A percentile compares a stretch with the other conserved stretches of the same genome.
phyloP scores from a whole-genome alignment of 2,797 vertebrate genomes.

The Caiman crocodilus region DNA sequence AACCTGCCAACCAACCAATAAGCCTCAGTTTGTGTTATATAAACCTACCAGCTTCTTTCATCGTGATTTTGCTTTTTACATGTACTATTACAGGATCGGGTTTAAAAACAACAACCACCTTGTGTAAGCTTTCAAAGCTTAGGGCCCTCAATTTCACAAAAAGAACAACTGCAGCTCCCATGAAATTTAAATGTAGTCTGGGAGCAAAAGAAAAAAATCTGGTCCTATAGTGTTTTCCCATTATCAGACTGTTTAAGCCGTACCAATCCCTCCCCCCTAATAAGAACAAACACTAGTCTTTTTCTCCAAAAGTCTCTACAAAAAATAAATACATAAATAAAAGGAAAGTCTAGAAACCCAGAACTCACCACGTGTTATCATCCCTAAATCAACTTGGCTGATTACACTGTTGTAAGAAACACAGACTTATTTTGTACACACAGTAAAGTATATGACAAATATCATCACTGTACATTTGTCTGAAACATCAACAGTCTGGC shows the following conservation, averaged over 20 bases:
- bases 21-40: no score
- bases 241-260: neutral
- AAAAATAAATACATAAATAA: neutral
- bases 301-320: neutral
- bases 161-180: neutral
- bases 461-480: conserved; percentile 18
- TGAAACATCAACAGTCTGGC: conserved; percentile 33
- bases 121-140: neutral
- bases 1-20: neutral
- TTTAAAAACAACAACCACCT: no score
- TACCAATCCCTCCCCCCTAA: neutral
- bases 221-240: neutral
- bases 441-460: conserved; percentile 56
- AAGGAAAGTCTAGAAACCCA: neutral
- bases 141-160: neutral
- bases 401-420: conserved; percentile 19
- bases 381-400: neutral
- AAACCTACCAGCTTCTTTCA: neutral
- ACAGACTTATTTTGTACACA: conserved; percentile 64
- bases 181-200: neutral
- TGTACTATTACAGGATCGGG: no score
- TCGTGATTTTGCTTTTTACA: neutral
- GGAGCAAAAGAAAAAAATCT: neutral
- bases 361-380: rapidly evolving
- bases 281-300: neutral